Evolutionary conservation across 2,113 vertebrate genomes (phyloP).

Genomic region (Centropus bengalensis): DNA sequence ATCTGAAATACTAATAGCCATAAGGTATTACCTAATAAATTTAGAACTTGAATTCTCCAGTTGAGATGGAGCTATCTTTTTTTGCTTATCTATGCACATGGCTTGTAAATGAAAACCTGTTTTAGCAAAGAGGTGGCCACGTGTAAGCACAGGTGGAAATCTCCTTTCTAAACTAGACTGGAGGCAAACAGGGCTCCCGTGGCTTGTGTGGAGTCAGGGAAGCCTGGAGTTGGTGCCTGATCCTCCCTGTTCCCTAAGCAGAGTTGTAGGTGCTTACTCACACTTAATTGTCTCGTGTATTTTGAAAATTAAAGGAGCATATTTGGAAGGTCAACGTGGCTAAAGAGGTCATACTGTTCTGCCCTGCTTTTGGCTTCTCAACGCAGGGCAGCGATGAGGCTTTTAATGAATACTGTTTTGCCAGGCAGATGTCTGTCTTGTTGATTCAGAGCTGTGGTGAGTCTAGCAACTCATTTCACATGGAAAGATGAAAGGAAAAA

Average conservation of each 20-base stretch:
- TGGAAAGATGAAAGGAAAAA: slow-evolving; percentile 44
- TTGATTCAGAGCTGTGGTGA: not conserved
- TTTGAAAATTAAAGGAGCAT: not conserved
- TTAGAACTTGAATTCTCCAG: not conserved
- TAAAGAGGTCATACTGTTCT: not conserved
- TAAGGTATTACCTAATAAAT: not conserved
- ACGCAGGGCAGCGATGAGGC: not conserved
- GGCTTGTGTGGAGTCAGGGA: not conserved
- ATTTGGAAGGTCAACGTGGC: not conserved
- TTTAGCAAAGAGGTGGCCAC: not conserved
- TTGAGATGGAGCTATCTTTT: not conserved
- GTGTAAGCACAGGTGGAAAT: not conserved
- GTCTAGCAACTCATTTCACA: not conserved
- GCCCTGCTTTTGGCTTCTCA: not conserved
- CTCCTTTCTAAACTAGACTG: not conserved
- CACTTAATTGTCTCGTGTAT: accelerated
- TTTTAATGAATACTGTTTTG: not conserved
- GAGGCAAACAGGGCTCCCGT: not conserved
- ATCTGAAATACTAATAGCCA: not conserved
- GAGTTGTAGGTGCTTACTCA: not conserved
- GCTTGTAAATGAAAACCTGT: not conserved
- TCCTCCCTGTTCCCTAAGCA: not conserved
- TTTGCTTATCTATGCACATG: not conserved
- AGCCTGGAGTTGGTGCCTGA: not conserved
- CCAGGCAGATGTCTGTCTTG: not conserved